Evolutionary conservation across 2,888 invertebrate species (phyloP).

Genomic region (Erebia ligea): DNA sequence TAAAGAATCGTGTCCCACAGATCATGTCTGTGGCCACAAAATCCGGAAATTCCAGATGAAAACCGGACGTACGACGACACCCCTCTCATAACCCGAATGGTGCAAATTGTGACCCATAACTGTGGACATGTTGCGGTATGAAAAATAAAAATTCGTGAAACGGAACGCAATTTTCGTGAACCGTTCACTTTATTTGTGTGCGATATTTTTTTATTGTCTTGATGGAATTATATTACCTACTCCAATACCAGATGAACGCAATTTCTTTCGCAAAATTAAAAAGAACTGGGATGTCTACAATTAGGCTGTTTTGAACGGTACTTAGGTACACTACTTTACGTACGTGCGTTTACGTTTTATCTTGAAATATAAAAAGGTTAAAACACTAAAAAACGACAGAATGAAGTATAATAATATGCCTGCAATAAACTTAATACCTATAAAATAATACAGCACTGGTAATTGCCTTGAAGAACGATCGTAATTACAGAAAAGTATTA

Average conservation of each 20-base stretch:
- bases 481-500: background rate
- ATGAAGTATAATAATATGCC: too few relatives aligned
- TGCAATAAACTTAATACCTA: too few relatives aligned
- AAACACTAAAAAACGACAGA: too few relatives aligned
- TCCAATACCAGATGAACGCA: background rate
- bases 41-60: constrained; percentile 16
- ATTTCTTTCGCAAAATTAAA: constrained; percentile 9
- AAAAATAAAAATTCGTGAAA: constrained; percentile 60
- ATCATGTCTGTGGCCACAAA: constrained; percentile 8
- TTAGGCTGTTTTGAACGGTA: too few relatives aligned
- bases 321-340: too few relatives aligned
- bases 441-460: too few relatives aligned
- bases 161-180: constrained; percentile 44
- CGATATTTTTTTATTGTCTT: constrained; percentile 37
- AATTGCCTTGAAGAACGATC: background rate
- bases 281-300: too few relatives aligned
- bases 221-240: constrained; percentile 24
- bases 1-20: background rate
- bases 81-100: constrained; percentile 62
- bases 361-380: too few relatives aligned
- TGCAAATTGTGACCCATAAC: constrained; percentile 81
- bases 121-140: constrained; percentile 67
- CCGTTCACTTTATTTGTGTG: constrained; percentile 33
- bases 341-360: too few relatives aligned
- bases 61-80: constrained; percentile 49